phyloP scores from a whole-genome alignment of 1,140 invertebrate genomes.

The Pteromalus puparum region DNA sequence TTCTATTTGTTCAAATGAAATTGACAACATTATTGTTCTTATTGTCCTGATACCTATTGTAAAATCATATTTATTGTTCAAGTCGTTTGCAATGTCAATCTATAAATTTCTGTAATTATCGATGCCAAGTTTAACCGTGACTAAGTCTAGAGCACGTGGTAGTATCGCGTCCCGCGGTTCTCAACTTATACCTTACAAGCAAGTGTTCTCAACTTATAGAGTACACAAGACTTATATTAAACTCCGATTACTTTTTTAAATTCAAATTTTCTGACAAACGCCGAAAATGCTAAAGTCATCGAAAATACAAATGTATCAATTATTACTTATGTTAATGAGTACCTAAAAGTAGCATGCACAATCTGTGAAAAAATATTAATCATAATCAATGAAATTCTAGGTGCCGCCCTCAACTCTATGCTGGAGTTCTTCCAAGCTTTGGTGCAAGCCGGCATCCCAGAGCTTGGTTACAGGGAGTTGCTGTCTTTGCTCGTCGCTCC shows the following conservation, averaged over 20 bases:
- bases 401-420: constrained; percentile 91
- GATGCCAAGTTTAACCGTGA: not conserved
- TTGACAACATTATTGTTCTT: too few species aligned
- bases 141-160: not conserved
- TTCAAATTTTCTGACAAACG: too few species aligned
- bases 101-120: not conserved
- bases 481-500: constrained; percentile 84
- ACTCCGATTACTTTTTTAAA: not conserved
- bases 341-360: too few species aligned
- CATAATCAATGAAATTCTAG: constrained; percentile 65
- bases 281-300: too few species aligned
- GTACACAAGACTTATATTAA: not conserved
- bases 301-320: too few species aligned
- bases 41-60: too few species aligned
- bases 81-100: not conserved
- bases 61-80: not conserved
- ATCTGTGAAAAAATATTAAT: too few species aligned
- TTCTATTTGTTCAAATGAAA: too few species aligned
- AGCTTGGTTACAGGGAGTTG: constrained; percentile 87
- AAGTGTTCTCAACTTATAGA: not conserved
- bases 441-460: constrained; percentile 86
- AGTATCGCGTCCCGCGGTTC: not conserved
- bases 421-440: constrained; percentile 94
- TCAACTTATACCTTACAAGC: not conserved
- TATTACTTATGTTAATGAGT: too few species aligned